Base-by-base conservation (phyloP, 2,797 vertebrate species). In the Pseudopleuronectes americanus region DNA sequence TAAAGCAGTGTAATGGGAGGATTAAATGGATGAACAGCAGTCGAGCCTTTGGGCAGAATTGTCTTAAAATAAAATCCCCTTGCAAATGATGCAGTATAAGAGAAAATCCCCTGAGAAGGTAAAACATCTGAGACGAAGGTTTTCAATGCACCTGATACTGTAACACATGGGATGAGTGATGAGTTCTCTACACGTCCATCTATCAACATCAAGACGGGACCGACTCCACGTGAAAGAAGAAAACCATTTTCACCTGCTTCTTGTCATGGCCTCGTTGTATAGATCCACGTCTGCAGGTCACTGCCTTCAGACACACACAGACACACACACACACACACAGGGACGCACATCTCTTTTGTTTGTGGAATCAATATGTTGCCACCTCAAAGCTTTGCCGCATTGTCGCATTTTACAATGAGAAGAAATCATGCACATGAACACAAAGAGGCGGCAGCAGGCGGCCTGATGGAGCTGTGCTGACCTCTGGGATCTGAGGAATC, bases 1-100 rank as follows among this genome's bases (percentile, higher is more conserved):
- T 65, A 73, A 77, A 80, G 81, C 64, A 48, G 61, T 68, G 71
- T 73, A 77, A 74, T 26, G 70, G 79, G 77, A 14, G 70, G 81
- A 86, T 84, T 82, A 81, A 83, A 70, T 22, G 21, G 72, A 53
- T 57, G 28, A 56, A 59, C 49, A 73, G 43, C 68, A 59, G 76
- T 82, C 71, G 70, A 61, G 66, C 54, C 47, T 19, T 9, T 21
- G 47, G 47, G 17, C 47, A 48, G 19, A 8, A 8, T 3, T 21
- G 47, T 48, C 19, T 48, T 19, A 21, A 48, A 48, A 48, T 48
- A 21, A 48, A 38, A 21, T 48, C 47, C 47, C 47, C 19, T 3
- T 21, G 7, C n/a, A 48, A 48, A 21, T 21, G 17, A 21, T 8
- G 17, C n/a, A 19, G 17, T 3, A 6, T 17, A 7, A 1, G 41